Conservation (phyloP, 2,888 invertebrate species). For the Platycheirus albimanus region DNA sequence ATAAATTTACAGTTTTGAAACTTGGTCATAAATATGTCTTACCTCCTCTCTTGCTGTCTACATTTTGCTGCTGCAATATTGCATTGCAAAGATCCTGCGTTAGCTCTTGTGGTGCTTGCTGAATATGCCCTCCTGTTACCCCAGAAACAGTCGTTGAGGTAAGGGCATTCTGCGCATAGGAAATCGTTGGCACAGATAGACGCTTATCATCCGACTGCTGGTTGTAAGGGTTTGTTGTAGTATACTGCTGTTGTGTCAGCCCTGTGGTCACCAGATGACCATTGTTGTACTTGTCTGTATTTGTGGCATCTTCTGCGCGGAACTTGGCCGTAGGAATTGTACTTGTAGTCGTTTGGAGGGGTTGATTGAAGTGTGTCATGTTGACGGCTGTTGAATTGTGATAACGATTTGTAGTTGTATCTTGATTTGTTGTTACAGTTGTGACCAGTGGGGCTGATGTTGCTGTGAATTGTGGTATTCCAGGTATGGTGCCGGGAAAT, state of each 20-base stretch:
- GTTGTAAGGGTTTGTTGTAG: conserved; percentile 77
- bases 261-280: conserved; percentile 80
- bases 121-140: conserved; percentile 76
- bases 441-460: conserved; percentile 84
- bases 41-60: conserved; percentile 79
- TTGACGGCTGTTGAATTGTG: conserved; percentile 79
- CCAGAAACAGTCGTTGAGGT: conserved; percentile 75
- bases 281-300: conserved; percentile 84
- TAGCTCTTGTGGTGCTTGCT: conserved; percentile 81
- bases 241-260: conserved; percentile 78
- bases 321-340: conserved; percentile 85
- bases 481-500: conserved; percentile 90
- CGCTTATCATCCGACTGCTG: conserved; percentile 78
- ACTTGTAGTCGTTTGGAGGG: conserved; percentile 79
- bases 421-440: conserved; percentile 83
- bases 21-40: neutral
- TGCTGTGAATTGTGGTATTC: conserved; percentile 91
- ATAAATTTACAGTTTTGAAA: neutral
- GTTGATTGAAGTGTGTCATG: conserved; percentile 85
- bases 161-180: conserved; percentile 79
- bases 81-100: conserved; percentile 83
- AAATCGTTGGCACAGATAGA: conserved; percentile 77
- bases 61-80: conserved; percentile 81
- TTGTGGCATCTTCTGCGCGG: conserved; percentile 84
- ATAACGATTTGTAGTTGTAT: conserved; percentile 79